Evolutionary conservation across 2,888 invertebrate species (phyloP).

Genomic region (Encarsia formosa): DNA sequence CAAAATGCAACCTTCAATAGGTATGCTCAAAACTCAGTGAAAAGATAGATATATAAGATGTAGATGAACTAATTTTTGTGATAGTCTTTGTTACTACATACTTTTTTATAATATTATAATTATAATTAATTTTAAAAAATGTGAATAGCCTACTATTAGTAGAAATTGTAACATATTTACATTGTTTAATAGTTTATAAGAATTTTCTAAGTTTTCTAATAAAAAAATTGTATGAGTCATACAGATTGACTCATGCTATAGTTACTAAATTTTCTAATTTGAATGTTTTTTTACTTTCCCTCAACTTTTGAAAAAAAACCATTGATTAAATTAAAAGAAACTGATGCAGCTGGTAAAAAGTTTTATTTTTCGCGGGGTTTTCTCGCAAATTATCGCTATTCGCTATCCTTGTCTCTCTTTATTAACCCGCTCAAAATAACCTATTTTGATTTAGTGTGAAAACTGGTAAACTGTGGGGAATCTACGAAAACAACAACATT

Average conservation of each 20-base stretch:
- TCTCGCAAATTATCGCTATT: too few relatives aligned
- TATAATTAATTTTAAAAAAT: constrained; percentile 1
- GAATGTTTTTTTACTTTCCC: too few relatives aligned
- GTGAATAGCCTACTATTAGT: constrained; percentile 20
- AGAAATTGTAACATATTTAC: constrained; percentile 25
- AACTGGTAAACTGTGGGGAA: too few relatives aligned
- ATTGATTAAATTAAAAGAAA: background rate
- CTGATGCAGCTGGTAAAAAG: too few relatives aligned
- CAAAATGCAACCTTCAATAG: constrained; percentile 1
- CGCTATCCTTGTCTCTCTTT: too few relatives aligned
- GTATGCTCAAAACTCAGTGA: constrained; percentile 5
- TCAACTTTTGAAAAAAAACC: background rate
- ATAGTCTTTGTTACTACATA: constrained; percentile 2
- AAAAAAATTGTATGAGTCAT: too few relatives aligned
- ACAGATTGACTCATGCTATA: too few relatives aligned
- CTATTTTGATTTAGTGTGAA: background rate
- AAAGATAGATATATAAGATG: constrained; percentile 10
- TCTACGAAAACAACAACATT: too few relatives aligned
- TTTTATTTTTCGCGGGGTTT: too few relatives aligned
- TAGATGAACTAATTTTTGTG: constrained; percentile 3
- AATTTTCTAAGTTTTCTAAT: constrained; percentile 24
- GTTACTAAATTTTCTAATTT: too few relatives aligned
- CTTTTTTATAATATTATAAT: constrained; percentile 13
- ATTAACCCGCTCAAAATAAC: background rate
- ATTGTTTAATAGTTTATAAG: constrained; percentile 23